Base-by-base conservation (phyloP, 2,888 invertebrate species). In the Dugesia japonica region DNA sequence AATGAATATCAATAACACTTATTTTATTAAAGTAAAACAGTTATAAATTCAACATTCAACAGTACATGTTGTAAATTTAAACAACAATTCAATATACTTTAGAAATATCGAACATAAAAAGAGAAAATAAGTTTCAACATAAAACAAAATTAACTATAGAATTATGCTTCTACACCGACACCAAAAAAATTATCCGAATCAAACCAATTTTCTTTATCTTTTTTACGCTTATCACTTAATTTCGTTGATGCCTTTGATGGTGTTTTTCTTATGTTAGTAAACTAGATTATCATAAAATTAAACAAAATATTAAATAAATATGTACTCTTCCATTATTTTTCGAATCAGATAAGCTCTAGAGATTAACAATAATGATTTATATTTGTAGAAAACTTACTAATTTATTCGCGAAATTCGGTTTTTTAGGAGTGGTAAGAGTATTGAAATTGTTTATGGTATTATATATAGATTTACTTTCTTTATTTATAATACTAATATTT, bases 151-250 rank as follows among this genome's bases (percentile, higher is more conserved):
- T n/a, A n/a, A n/a, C n/a, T n/a, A n/a, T n/a, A n/a, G n/a, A n/a
- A n/a, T 56, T 56, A 56, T 13, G 56, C 42, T 27, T 20, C 76
- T 15, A 77, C 72, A 42, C 74, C 74, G 26, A 74, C 4, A 71
- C 74, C 74, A 74, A 74, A 74, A 31, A 74, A 31, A 17, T 74
- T 74, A 74, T 74, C 74, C 1, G 74, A 74, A 74, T 74, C 74
- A 33, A 74, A 74, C 74, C 74, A 74, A 26, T 74, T 74, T 26
- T 28, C 74, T 26, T 26, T 28, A 74, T 74, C 74, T 23, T 74
- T 74, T 74, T 33, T 74, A 4, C 28, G 28, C 17, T 42, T 38
- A 13, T 74, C 74, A 74, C 33, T 74, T 26, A 74, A 42, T 26
- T 38, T 28, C 4, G 28, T 33, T 7, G 38, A 7, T 7, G 38